Conservation (phyloP, 2,113 vertebrate species). For the Gracilinanus agilis region DNA sequence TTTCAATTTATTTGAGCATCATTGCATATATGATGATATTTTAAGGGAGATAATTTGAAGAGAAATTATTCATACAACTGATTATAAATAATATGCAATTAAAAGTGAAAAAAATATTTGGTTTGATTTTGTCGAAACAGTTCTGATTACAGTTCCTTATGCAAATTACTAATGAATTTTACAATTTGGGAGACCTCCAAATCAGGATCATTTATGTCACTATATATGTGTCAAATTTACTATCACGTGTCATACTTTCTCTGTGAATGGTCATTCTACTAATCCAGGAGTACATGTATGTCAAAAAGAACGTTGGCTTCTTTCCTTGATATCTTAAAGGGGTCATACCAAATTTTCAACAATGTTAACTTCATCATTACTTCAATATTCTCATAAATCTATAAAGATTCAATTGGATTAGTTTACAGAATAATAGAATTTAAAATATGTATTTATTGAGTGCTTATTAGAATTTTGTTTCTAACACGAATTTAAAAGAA, state of each 20-base stretch:
- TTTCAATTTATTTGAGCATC: not conserved
- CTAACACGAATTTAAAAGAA: not conserved
- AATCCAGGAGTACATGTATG: not conserved
- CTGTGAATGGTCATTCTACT: not conserved
- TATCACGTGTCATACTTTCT: not conserved
- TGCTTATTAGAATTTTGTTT: not conserved
- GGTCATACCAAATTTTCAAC: not conserved
- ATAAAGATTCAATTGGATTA: not conserved
- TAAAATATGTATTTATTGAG: not conserved
- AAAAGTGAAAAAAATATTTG: not conserved
- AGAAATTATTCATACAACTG: not conserved
- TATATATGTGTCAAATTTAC: not conserved
- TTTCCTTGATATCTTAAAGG: too few species aligned
- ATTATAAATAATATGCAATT: rapidly evolving
- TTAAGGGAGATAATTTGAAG: rapidly evolving
- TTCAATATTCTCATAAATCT: not conserved
- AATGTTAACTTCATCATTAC: not conserved
- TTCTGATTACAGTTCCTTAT: rapidly evolving
- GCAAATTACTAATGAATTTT: not conserved
- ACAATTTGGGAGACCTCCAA: not conserved
- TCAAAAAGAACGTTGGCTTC: not conserved
- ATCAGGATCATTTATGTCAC: not conserved
- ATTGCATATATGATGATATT: not conserved
- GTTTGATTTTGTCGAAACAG: not conserved
- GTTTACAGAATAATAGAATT: not conserved